These are phyloP conservation scores for Girardia tigrina DNA, from an alignment of 2,888 invertebrate genomes.

Conservation along the genomic window DNA sequence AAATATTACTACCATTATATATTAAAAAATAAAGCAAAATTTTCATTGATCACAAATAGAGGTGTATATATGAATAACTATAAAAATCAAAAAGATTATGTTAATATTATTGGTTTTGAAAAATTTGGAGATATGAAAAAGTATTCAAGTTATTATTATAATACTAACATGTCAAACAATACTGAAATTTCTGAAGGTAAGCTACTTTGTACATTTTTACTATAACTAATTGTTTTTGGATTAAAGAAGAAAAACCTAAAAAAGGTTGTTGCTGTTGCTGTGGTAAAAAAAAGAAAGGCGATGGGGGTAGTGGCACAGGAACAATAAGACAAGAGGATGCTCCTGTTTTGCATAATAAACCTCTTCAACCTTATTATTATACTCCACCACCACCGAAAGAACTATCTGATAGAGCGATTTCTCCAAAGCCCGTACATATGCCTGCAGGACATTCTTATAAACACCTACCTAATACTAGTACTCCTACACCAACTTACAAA, in stretches of 20 bases:
- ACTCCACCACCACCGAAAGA: not conserved
- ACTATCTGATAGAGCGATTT: not conserved
- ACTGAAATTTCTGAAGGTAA: not conserved
- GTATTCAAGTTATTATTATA: not conserved
- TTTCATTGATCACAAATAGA: not conserved
- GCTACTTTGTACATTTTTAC: not conserved
- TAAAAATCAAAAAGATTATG: not conserved
- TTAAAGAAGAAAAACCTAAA: not conserved
- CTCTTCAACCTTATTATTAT: not conserved
- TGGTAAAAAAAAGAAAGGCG: not conserved
- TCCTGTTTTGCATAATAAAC: not conserved
- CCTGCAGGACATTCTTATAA: not conserved
- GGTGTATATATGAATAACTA: not conserved
- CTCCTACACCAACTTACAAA: not conserved
- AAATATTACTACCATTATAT: not conserved
- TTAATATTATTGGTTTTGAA: not conserved
- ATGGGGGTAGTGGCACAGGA: not conserved
- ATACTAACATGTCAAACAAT: constrained; percentile 4
- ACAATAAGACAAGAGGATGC: not conserved
- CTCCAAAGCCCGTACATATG: not conserved
- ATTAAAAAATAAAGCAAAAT: not conserved
- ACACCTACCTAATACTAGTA: no score
- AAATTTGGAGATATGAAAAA: not conserved
- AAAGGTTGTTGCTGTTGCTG: not conserved
- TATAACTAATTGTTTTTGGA: not conserved